A percentile compares a stretch with the other conserved stretches of the same genome.
Evolutionary conservation across 2,888 invertebrate genomes (phyloP).

Genomic region (Gandaritis pyraliata): DNA sequence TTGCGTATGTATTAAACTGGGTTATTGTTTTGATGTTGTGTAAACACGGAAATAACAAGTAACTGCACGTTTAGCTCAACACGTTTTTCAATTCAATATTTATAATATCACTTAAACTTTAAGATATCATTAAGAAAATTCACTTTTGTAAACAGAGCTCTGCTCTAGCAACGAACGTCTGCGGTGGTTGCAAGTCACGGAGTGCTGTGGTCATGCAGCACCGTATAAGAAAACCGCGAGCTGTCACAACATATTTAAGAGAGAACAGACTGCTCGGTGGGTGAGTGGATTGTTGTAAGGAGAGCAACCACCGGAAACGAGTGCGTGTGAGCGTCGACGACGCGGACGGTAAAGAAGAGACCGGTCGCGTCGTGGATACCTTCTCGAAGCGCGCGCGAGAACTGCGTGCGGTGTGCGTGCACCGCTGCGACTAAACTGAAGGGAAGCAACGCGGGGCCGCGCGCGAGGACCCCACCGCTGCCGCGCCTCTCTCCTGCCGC

Average conservation of each 20-base stretch:
- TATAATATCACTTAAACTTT: conserved; percentile 38
- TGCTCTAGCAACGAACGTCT: conserved; percentile 26
- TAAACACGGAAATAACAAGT: conserved; percentile 45
- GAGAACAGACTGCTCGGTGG: conserved; percentile 28
- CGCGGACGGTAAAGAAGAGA: conserved; percentile 42
- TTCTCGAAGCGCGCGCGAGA: conserved; percentile 83
- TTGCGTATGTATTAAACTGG: conserved; percentile 52
- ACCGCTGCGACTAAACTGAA: conserved; percentile 81
- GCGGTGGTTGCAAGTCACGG: conserved; percentile 28
- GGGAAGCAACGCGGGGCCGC: conserved; percentile 67
- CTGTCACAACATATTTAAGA: conserved; percentile 47
- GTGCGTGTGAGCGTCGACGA: conserved; percentile 57
- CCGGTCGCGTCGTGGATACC: conserved; percentile 68
- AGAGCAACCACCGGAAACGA: conserved; percentile 78
- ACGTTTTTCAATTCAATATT: conserved; percentile 54
- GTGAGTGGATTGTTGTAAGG: conserved; percentile 52
- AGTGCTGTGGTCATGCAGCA: conserved; percentile 31
- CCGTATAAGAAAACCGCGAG: conserved; percentile 37
- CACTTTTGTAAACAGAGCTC: conserved; percentile 22
- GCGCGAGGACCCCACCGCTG: conserved; percentile 76
- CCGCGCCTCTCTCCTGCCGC: conserved; percentile 76
- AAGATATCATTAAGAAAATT: conserved; percentile 25
- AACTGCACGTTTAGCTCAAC: conserved; percentile 57
- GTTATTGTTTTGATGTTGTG: conserved; percentile 53
- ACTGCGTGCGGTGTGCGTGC: conserved; percentile 85